Evolutionary conservation across 2,797 vertebrate genomes (phyloP), one percentile per base, ranked within the genome.

Genomic region (Gallinago solitaria): DNA sequence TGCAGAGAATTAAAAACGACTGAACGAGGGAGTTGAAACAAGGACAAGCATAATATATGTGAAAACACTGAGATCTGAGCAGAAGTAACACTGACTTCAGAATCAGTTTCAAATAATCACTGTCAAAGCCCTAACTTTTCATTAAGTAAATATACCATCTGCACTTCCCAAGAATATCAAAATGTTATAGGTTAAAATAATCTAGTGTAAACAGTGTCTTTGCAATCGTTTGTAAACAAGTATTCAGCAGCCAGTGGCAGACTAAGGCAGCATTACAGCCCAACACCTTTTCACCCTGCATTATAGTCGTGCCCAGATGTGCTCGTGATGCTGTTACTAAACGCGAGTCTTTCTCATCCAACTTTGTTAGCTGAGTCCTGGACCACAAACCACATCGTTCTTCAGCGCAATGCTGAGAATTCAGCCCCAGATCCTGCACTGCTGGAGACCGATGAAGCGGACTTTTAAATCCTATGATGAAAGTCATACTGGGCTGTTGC

Each of bases 371-470:
- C 95, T 84, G 67, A 97, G 95, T 47, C 59, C 78, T 4, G 98
- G 96, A 5, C 27, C 96, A 2, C 92, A 97, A 56, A 96, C 95
- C 1, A 33, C 56, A 1, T 83, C 90, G 12, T 98, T 98, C 28
- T 92, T 96, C 28, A 96, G 97, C 0, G 90, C 97, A 41, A 93
- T 98, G 96, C 93, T 98, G 81, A 97, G 97, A 78, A 94, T 98
- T 43, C 97, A 98, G 53, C 95, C 97, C n/a, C 79, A 95, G 61
- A 93, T 98, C 6, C 57, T 97, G 90, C 93, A 89, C 51, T 98
- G 96, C 95, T 98, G 98, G 98, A 96, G 96, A 79, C 89, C 97
- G 8, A 95, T 98, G 96, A 97, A 98, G 35, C 77, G 87, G n/a
- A 92, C 89, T 2, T 98, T 98, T 87, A 96, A 98, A 80, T 78